Evolutionary conservation across 2,113 vertebrate species (phyloP).

Genomic region (Struthidea cinerea): DNA sequence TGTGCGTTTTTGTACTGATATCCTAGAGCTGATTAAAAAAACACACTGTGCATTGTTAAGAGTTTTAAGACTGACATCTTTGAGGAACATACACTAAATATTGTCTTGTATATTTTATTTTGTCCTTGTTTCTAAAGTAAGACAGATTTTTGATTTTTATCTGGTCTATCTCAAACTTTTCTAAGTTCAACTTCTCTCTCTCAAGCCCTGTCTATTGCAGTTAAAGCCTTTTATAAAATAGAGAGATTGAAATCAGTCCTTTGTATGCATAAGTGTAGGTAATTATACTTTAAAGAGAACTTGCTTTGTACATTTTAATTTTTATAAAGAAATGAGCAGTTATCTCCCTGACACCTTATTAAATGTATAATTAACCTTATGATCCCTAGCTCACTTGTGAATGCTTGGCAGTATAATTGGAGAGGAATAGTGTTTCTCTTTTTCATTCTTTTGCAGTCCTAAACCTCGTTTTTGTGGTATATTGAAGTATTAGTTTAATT

Average conservation of each 20-base stretch:
- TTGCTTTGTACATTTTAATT: conserved; percentile 91
- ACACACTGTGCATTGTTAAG: background rate
- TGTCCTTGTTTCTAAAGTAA: conserved; percentile 51
- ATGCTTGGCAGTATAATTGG: conserved; percentile 86
- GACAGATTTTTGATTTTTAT: conserved; percentile 74
- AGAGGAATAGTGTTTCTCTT: conserved; percentile 74
- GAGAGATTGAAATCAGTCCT: conserved; percentile 86
- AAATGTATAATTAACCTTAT: conserved; percentile 94
- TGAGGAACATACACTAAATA: conserved; percentile 57
- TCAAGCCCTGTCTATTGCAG: conserved; percentile 76
- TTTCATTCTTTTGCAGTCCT: conserved; percentile 75
- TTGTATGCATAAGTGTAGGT: conserved; percentile 88
- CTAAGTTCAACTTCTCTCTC: conserved; percentile 75
- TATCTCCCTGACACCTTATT: conserved; percentile 91
- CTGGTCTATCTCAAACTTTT: conserved; percentile 76
- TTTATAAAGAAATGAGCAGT: conserved; percentile 91
- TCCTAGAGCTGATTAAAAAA: conserved; percentile 14
- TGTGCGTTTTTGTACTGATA: background rate
- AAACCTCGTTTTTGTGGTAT: conserved; percentile 72
- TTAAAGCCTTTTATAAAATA: conserved; percentile 86
- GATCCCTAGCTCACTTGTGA: conserved; percentile 83
- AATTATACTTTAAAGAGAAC: conserved; percentile 92
- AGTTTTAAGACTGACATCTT: conserved; percentile 43
- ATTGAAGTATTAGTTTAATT: conserved; percentile 72
- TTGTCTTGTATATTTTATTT: conserved; percentile 65